Conservation (phyloP, 2,888 invertebrate species). For the Spodoptera littoralis region DNA sequence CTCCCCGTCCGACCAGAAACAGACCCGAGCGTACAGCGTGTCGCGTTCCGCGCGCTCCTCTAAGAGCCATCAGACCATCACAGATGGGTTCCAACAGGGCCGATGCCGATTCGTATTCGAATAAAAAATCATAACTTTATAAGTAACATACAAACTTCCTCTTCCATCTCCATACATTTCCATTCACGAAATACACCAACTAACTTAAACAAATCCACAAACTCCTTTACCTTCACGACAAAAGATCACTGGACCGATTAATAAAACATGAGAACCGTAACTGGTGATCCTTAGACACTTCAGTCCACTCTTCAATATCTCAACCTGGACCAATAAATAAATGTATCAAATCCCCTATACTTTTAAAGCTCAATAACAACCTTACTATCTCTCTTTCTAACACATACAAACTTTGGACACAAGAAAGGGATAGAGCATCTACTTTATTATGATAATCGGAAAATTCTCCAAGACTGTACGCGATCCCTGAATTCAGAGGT, state of each 20-base stretch:
- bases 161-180: too few species aligned
- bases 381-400: conserved; percentile 14
- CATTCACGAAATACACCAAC: conserved; percentile 1
- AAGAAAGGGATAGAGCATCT: conserved; percentile 63
- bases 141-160: too few species aligned
- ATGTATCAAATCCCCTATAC: conserved; percentile 51
- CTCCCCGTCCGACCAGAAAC: too few species aligned
- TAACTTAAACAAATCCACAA: conserved; percentile 5
- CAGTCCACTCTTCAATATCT: conserved; percentile 33
- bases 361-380: conserved; percentile 53
- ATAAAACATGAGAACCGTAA: conserved; percentile 38
- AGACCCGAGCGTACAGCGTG: too few species aligned
- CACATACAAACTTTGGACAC: neutral
- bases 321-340: conserved; percentile 45
- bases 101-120: too few species aligned
- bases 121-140: too few species aligned
- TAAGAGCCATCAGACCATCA: too few species aligned
- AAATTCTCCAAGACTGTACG: conserved; percentile 78
- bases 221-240: conserved; percentile 8
- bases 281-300: conserved; percentile 34
- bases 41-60: too few species aligned
- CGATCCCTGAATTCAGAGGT: conserved; percentile 65
- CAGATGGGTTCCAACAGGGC: too few species aligned
- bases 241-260: conserved; percentile 8
- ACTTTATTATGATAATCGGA: conserved; percentile 85